phyloP scores from a whole-genome alignment of 2,113 vertebrate genomes.

The Crotalus horridus region DNA sequence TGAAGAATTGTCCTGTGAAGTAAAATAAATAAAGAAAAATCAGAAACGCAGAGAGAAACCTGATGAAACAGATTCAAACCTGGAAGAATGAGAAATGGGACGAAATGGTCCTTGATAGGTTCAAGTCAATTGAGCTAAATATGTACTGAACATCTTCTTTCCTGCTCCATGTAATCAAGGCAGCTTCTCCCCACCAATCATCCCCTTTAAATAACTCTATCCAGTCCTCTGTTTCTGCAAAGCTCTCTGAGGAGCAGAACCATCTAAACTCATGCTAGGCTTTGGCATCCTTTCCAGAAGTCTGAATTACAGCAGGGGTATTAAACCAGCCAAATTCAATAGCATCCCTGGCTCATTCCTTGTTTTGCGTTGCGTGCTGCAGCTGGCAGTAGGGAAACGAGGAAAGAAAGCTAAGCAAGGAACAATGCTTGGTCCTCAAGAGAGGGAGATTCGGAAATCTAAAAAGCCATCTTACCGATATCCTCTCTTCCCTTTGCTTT shows the following conservation, averaged over 20 bases:
- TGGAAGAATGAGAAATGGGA: background rate
- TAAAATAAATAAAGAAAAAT: background rate
- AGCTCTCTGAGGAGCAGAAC: background rate
- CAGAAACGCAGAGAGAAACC: background rate
- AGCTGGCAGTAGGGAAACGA: background rate
- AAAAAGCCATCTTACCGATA: slow-evolving; percentile 57
- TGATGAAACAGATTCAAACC: background rate
- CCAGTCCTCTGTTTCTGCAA: background rate
- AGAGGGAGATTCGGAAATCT: background rate
- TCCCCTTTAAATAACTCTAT: background rate
- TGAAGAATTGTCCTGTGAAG: background rate
- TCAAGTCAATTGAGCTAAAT: background rate
- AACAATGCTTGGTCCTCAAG: background rate
- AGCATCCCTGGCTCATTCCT: background rate
- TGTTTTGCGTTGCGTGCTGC: background rate
- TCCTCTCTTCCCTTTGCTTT: slow-evolving; percentile 73
- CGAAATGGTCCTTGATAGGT: background rate
- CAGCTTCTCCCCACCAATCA: background rate
- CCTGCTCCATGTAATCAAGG: background rate
- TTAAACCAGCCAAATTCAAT: background rate
- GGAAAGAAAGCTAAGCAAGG: background rate
- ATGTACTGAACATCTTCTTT: no score
- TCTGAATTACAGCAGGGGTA: background rate
- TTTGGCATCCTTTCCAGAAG: background rate
- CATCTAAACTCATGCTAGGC: background rate